phyloP scores from a whole-genome alignment of 1,140 invertebrate genomes.

The Hormaphis cornu region DNA sequence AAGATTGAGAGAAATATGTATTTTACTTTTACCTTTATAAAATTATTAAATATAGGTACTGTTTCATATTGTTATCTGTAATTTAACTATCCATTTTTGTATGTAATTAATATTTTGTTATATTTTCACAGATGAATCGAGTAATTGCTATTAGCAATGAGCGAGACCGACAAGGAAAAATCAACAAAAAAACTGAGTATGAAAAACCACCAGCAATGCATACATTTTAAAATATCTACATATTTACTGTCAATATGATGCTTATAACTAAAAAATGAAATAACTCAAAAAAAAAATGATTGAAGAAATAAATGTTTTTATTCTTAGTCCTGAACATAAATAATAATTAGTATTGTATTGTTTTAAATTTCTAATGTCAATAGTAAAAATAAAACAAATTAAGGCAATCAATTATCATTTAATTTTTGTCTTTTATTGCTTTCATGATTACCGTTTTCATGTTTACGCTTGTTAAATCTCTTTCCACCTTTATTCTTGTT shows the following conservation, averaged over 20 bases:
- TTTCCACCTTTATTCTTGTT: slow-evolving; percentile 13
- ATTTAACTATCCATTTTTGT: no score
- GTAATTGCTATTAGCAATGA: background rate
- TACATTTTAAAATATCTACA: background rate
- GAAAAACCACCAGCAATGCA: slow-evolving; percentile 25
- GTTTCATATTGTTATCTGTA: no score
- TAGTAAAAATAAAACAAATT: background rate
- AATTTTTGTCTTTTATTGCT: background rate
- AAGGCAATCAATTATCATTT: slow-evolving; percentile 2
- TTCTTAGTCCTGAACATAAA: background rate
- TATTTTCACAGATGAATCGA: background rate
- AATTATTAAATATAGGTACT: no score
- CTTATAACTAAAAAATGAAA: background rate
- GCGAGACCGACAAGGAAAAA: background rate
- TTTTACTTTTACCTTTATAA: no score
- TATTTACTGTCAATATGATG: background rate
- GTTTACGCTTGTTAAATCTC: background rate
- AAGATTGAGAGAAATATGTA: no score
- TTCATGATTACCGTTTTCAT: background rate
- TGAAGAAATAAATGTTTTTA: background rate
- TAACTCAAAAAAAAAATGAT: background rate
- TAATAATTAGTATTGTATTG: background rate
- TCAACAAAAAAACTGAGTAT: background rate
- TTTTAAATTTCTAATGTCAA: background rate
- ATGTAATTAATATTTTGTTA: background rate